phyloP scores from a whole-genome alignment of 2,888 invertebrate species.

The Ferrisia virgata region DNA sequence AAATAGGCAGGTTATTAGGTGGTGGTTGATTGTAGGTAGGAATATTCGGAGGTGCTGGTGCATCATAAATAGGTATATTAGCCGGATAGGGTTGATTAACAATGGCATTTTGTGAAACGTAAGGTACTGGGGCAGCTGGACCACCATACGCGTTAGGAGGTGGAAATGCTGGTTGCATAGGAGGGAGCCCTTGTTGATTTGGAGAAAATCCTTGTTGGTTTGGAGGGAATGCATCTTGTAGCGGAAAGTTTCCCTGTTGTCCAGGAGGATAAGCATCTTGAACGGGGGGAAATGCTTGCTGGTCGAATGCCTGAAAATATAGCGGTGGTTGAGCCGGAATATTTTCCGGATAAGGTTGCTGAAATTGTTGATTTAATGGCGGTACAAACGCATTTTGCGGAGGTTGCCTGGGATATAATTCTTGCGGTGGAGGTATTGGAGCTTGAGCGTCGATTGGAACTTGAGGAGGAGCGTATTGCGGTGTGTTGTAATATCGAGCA shows the following conservation, averaged over 20 bases:
- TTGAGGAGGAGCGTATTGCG: slow-evolving; percentile 27
- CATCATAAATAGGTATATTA: slow-evolving; percentile 36
- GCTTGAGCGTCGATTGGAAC: slow-evolving; percentile 37
- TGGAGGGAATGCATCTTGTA: background rate
- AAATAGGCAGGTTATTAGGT: slow-evolving; percentile 35
- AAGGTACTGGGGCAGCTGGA: background rate
- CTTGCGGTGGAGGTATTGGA: slow-evolving; percentile 43
- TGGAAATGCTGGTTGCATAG: background rate
- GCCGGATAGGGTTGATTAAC: slow-evolving; percentile 41
- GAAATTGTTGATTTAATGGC: background rate
- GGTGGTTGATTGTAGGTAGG: slow-evolving; percentile 35
- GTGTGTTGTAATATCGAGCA: slow-evolving; percentile 29
- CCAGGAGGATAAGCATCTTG: slow-evolving; percentile 3
- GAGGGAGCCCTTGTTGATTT: slow-evolving; percentile 24
- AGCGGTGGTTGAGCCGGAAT: slow-evolving; percentile 25
- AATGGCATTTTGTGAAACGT: slow-evolving; percentile 31
- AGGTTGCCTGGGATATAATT: background rate
- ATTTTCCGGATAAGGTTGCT: slow-evolving; percentile 36
- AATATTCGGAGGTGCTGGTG: slow-evolving; percentile 30
- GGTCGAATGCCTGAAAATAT: slow-evolving; percentile 30
- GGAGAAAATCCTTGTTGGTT: background rate
- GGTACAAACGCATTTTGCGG: background rate
- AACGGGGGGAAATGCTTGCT: slow-evolving; percentile 34
- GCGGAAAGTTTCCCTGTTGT: background rate
- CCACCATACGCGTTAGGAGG: slow-evolving; percentile 32